Base-by-base conservation (phyloP, 1,140 invertebrate genomes). In the Drosophila kanapiae region DNA sequence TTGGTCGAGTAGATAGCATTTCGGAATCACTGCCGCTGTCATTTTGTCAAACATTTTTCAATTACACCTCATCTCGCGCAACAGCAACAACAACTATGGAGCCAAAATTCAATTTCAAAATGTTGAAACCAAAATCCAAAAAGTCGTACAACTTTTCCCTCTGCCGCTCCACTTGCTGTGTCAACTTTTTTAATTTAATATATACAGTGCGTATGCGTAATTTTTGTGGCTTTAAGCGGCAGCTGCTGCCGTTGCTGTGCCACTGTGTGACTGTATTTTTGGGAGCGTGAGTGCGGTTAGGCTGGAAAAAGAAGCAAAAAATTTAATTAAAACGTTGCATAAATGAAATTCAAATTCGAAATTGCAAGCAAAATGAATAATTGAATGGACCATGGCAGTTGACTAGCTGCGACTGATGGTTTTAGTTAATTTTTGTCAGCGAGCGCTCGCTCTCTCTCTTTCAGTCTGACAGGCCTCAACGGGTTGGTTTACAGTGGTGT, bases 181-280 rank as follows among this genome's bases (percentile, higher is more conserved):
- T 65, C 78, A 86, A 85, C 82, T 85, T 85, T 85, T 85, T 81
- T 85, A 85, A 85, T 85, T 81, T 85, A 85, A 85, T 84, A 77
- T 70, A 84, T 81, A 65, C 77, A 68, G 51, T 78, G 81, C 81
- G 78, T 84, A 85, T 85, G 74, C 78, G 82, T 85, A 84, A 84
- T 85, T 85, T 85, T 77, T 85, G 74, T 57, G 81, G 81, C 78
- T 80, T 80, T 70, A 81, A 78, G 56, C 68, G 82, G 63, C 67
- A 85, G 51, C 63, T 85, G 69, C 29, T 58, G 51, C 35, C 42
- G 33, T 54, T 67, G 23, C 70, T 16, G 40, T 64, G 35, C 16
- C 31, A 6, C 29, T 4, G 29, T 37, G 10, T 33, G 33, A 16
- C 43, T 43, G 14, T 16, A 33, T 48, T 42, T 65, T 42, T 71